Conservation (phyloP, 2,113 vertebrate species). For the Chamaetylas fuelleborni region DNA sequence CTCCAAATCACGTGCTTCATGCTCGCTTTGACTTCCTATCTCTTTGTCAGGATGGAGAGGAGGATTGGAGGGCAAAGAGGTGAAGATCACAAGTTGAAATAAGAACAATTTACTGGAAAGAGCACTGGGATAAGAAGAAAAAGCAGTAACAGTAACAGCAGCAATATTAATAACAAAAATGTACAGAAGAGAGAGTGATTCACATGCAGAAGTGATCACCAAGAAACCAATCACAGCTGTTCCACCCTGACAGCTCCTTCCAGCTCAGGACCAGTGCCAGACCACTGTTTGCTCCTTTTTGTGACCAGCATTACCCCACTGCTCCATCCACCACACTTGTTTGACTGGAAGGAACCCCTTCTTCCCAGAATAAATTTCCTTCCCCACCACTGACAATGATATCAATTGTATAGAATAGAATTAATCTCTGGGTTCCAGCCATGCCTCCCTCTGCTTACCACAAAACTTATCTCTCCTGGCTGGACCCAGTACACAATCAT, state of each 20-base stretch:
- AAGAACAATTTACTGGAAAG: background rate
- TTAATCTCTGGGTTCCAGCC: background rate
- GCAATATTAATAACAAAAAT: background rate
- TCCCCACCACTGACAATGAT: background rate
- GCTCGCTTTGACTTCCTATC: fast-evolving
- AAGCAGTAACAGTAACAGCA: background rate
- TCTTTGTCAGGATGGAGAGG: background rate
- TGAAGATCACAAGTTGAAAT: background rate
- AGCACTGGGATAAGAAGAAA: background rate
- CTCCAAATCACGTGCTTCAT: fast-evolving
- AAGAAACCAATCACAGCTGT: background rate
- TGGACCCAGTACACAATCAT: background rate
- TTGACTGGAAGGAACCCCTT: background rate
- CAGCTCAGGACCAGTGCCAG: background rate
- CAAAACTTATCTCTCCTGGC: background rate
- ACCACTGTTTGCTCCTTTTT: background rate
- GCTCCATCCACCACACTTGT: background rate
- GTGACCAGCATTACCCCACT: background rate
- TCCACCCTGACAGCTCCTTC: fast-evolving
- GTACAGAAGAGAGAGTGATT: background rate
- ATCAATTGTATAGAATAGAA: too few relatives aligned
- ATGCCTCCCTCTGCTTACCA: background rate
- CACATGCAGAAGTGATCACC: background rate
- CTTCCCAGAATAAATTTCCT: background rate
- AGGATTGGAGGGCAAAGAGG: background rate